phyloP scores from a whole-genome alignment of 1,140 invertebrate species.

The Tetramorium simillimum region DNA sequence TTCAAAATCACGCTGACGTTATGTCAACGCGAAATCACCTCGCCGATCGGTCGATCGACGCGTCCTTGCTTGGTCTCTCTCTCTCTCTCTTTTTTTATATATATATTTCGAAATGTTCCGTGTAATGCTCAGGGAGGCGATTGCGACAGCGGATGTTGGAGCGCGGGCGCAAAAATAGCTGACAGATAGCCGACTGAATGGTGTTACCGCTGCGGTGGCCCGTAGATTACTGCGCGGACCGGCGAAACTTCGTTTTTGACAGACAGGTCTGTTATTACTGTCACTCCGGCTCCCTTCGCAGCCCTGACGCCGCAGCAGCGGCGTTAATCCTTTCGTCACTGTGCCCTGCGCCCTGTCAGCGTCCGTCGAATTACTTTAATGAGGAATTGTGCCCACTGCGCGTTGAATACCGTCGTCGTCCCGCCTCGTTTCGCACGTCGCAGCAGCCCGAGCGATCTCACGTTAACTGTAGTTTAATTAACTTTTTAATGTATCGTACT shows the following conservation, averaged over 20 bases:
- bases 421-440: not conserved
- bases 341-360: constrained; percentile 63
- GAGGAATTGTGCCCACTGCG: constrained; percentile 61
- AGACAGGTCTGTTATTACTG: constrained; percentile 80
- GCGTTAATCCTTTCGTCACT: constrained; percentile 73
- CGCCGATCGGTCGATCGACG: constrained; percentile 25
- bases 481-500: constrained; percentile 36
- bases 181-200: constrained; percentile 74
- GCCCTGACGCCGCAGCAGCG: constrained; percentile 52
- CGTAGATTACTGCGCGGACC: constrained; percentile 65
- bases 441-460: constrained; percentile 18
- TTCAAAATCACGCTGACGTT: constrained; percentile 38
- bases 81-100: constrained; percentile 47
- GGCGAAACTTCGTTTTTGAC: constrained; percentile 76
- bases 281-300: constrained; percentile 68
- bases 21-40: constrained; percentile 43
- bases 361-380: constrained; percentile 70
- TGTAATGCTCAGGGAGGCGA: constrained; percentile 63
- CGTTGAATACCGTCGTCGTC: constrained; percentile 52
- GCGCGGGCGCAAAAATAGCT: constrained; percentile 73
- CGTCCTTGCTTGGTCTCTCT: not conserved
- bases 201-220: constrained; percentile 64
- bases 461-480: constrained; percentile 59
- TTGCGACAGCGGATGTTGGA: constrained; percentile 59
- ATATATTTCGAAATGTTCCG: constrained; percentile 53